Conservation (phyloP, 2,888 invertebrate genomes). For the Endomychus coccineus region DNA sequence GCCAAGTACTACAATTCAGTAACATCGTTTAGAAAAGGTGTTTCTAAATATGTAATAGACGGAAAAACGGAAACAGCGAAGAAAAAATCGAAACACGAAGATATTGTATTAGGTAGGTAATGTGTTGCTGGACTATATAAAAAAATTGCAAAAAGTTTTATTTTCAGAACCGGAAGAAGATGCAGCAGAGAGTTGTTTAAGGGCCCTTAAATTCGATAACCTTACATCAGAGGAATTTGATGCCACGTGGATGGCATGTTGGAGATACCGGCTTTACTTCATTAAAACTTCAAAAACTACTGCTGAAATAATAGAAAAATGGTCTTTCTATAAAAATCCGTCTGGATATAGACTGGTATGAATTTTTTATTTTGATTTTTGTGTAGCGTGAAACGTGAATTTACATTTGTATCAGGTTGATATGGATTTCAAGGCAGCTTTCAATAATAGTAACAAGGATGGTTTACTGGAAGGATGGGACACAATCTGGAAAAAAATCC, state of each 20-base stretch:
- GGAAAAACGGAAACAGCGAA: neutral
- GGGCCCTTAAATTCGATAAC: slow-evolving; percentile 1
- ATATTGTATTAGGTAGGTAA: neutral
- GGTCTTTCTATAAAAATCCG: too few species aligned
- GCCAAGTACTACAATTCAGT: neutral
- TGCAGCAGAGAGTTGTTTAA: neutral
- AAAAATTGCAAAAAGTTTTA: too few species aligned
- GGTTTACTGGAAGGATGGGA: too few species aligned
- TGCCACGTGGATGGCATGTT: neutral
- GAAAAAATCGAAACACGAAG: neutral
- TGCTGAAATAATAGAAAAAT: neutral
- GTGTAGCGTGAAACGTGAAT: too few species aligned
- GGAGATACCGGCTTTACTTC: neutral
- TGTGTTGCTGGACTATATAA: neutral
- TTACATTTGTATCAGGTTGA: too few species aligned
- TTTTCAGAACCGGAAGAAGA: slow-evolving; percentile 1
- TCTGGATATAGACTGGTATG: too few species aligned
- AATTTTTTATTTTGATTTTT: too few species aligned
- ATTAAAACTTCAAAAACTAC: neutral
- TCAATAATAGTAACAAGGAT: too few species aligned
- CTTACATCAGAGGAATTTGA: neutral
- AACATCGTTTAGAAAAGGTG: neutral
- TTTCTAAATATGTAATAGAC: neutral
- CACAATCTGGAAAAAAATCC: neutral
- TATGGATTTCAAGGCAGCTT: too few species aligned